These are phyloP conservation scores for Mormoops blainvillei DNA, from an alignment of 2,113 vertebrate species.

Conservation along the genomic window DNA sequence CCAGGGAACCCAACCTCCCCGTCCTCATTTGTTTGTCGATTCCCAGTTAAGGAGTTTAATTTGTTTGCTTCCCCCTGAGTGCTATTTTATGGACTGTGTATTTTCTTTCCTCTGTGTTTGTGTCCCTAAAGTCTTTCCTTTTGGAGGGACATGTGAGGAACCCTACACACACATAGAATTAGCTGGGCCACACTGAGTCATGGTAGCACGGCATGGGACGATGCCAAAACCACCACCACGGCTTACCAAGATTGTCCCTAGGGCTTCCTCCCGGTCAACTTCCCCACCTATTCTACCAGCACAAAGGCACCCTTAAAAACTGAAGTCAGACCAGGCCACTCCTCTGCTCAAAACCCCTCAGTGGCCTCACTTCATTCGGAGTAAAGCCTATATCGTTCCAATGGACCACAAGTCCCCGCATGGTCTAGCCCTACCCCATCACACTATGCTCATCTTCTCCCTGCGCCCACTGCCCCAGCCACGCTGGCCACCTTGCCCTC, in stretches of 20 bases:
- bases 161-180: background rate
- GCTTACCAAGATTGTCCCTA: background rate
- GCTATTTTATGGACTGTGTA: rapidly evolving
- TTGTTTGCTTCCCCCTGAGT: background rate
- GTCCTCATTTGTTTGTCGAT: background rate
- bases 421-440: background rate
- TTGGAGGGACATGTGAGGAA: background rate
- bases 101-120: background rate
- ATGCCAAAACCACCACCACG: background rate
- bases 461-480: background rate
- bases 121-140: background rate
- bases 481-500: background rate
- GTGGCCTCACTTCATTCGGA: background rate
- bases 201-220: background rate
- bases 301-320: background rate
- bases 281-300: background rate
- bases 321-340: background rate
- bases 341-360: background rate
- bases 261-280: background rate
- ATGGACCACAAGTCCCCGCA: rapidly evolving
- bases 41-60: background rate
- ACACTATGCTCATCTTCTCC: background rate
- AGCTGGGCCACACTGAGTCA: background rate
- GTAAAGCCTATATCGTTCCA: background rate
- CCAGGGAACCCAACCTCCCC: background rate